Base-by-base conservation (phyloP, 2,888 invertebrate species). In the Julus scanicus region DNA sequence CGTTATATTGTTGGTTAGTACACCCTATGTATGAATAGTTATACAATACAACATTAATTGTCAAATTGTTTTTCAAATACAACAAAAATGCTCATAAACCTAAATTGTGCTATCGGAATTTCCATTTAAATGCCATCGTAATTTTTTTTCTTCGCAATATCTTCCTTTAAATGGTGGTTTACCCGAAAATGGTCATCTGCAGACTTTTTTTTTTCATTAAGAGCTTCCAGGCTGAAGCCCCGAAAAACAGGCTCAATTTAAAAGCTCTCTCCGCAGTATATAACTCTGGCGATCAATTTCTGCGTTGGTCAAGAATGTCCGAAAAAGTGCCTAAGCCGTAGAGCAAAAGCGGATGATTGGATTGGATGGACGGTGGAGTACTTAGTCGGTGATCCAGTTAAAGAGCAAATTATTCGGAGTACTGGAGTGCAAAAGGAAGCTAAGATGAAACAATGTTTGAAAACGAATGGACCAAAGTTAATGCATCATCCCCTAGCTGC, bases 401-500 rank as follows among this genome's bases (percentile, higher is more conserved):
- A 71, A 71, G 29, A 71, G 71, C 71, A 71, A 71, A 71, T 71
- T 71, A 71, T 71, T 71, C 71, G 71, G 71, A 71, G 71, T 71
- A 71, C n/a, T 71, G 71, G 71, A 71, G 71, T 71, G 71, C 71
- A 71, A 71, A 71, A 71, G 57, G 71, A 71, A 71, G 71, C 71
- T 71, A 29, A 71, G 71, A 71, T 71, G 71, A 71, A 71, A 71
- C 71, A 71, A 71, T 71, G 71, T 71, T 71, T 71, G 71, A 71
- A 71, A 71, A 71, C 29, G 29, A 71, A 20, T 71, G 71, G 71
- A 71, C 8, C 29, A 29, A 71, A 71, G 71, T 71, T 71, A 71
- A 71, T 71, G 71, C 71, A 71, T 71, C 71, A 71, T 71, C 71
- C 44, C n/a, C 63, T 63, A 48, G 48, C 71, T n/a, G 8, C 71